Base-by-base conservation (phyloP, 2,888 invertebrate genomes). In the Torymus tubicola region DNA sequence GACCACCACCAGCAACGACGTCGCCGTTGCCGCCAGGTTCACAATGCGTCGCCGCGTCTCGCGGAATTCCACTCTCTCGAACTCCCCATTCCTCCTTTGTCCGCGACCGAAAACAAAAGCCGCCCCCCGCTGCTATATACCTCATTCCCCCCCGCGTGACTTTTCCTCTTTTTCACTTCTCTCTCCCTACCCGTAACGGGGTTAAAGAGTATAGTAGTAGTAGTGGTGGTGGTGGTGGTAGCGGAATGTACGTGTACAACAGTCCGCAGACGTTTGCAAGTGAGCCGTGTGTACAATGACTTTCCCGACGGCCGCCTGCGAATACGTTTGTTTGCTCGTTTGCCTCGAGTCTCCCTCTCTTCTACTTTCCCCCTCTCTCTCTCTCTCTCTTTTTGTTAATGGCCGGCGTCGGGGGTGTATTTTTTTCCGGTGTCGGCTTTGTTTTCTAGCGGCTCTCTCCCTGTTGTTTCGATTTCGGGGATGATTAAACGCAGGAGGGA, bases 91-190 rank as follows among this genome's bases (percentile, higher is more conserved):
- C 16, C 53, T 42, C 78, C 61, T 78, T 81, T 81, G 78, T 81
- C 78, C 70, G 63, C 12, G 50, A 8, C 8, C n/a, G 73, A 73
- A 74, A 78, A 81, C 81, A 81, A 81, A 74, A 81, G 81, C 58
- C 55, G 24, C 13, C 21, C n/a, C 13, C 21, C n/a, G 24, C 31
- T 18, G 14, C 12, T 31, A 21, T 16, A 11, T 24, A 60, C 42
- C 50, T 21, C 42, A 64, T 61, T 65, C 67, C 65, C 52, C 16
- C 50, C 21, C 13, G 24, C 18, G 24, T 12, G 52, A 42, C 42
- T 42, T 42, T 42, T 53, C 31, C 50, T 18, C 16, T 31, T 24
- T 18, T 11, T 24, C 60, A 31, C 50, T 18, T 53, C 70, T 65
- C 67, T 71, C 71, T 18, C 21, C 21, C 53, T 13, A 18, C 42